Base-by-base conservation (phyloP, 2,113 vertebrate species). In the Mystacornis crossleyi region DNA sequence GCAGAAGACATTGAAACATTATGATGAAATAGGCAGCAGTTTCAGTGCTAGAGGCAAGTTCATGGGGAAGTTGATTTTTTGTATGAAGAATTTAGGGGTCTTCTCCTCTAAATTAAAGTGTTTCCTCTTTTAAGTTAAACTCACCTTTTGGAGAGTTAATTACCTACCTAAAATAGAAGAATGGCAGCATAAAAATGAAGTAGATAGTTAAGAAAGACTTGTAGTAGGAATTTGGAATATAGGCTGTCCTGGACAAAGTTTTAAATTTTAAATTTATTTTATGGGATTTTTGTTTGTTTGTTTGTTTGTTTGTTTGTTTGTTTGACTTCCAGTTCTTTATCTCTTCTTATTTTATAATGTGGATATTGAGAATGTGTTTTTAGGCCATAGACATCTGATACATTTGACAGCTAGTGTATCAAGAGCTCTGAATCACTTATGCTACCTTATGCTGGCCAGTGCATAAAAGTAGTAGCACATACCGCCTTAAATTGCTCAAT, bases 201-300 rank as follows among this genome's bases (percentile, higher is more conserved):
- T 28, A 60, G 51, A 42, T 34, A 40, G 45, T 80, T 75, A 54
- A 73, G 34, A 70, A 92, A 82, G 8, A n/a, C 20, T 28, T 14
- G 21, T 48, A 18, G 23, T 5, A 77, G 20, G 12, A 86, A 81
- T 89, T 53, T 67, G 12, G 42, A 77, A 71, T 61, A 51, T 17
- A 53, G 31, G 15, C 4, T 3, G 40, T 14, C 6, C 3, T 54
- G 16, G 5, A 33, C 31, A 57, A 90, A 79, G 3, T 14, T 53
- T 36, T 12, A 12, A 28, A 43, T 48, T 84, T 70, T 42, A 48
- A 23, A 54, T 66, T 83, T 57, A 43, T 75, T 66, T 65, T 65
- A 16, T 33, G 0, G 1, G 15, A 7, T 3, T 8, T n/a, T 33
- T n/a, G n/a, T n/a, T n/a, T n/a, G n/a, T n/a, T n/a, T n/a, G 17